phyloP scores from a whole-genome alignment of 2,888 invertebrate genomes.

The Cephus spinipes region DNA sequence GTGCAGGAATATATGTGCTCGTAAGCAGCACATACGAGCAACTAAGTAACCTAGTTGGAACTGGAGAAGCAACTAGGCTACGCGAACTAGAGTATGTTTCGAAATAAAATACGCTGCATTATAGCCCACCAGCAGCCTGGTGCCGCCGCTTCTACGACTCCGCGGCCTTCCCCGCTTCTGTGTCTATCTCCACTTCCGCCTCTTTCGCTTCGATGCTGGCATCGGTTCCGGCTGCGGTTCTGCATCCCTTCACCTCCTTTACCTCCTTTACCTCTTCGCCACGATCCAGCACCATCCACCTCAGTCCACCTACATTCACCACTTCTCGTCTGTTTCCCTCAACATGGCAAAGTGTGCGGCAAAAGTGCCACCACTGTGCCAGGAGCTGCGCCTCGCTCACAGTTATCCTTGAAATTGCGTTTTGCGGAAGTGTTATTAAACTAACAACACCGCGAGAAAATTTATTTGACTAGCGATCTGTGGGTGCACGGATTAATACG shows the following conservation, averaged over 20 bases:
- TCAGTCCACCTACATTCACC: neutral
- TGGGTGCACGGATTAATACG: neutral
- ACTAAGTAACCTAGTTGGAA: conserved; percentile 3
- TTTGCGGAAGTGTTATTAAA: conserved; percentile 56
- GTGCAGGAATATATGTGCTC: conserved; percentile 14
- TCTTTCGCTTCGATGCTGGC: neutral
- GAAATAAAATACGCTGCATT: neutral
- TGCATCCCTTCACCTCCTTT: no score
- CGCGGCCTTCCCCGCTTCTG: no score
- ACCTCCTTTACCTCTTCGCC: no score
- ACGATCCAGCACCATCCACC: no score
- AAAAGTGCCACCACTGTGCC: no score
- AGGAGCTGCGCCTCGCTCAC: conserved; percentile 36
- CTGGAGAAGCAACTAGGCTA: neutral
- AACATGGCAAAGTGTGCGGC: no score
- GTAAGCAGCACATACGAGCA: conserved; percentile 7
- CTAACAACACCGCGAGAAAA: conserved; percentile 54
- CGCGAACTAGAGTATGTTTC: conserved; percentile 1
- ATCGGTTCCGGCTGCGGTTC: no score
- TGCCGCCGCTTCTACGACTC: no score
- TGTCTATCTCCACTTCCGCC: conserved; percentile 1
- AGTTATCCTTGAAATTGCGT: conserved; percentile 60
- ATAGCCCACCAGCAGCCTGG: neutral
- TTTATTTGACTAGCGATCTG: conserved; percentile 35
- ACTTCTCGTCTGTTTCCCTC: no score